phyloP scores from a whole-genome alignment of 2,113 vertebrate genomes.

The Lampris megalopsis region DNA sequence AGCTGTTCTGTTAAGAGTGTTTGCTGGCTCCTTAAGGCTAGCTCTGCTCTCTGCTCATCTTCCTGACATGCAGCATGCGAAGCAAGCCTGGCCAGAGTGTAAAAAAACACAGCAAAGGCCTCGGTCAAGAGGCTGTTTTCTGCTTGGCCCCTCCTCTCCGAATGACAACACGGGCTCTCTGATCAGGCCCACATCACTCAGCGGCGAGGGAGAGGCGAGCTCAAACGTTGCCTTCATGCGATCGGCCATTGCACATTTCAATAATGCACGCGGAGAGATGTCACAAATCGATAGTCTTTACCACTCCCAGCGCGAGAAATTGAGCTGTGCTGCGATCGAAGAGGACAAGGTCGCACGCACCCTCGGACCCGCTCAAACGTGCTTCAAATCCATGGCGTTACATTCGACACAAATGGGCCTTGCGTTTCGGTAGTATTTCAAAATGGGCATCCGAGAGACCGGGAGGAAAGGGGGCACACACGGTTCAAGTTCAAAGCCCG shows the following conservation, averaged over 20 bases:
- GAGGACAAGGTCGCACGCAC: conserved; percentile 53
- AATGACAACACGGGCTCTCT: background rate
- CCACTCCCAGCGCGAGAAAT: conserved; percentile 16
- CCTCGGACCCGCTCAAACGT: conserved; percentile 40
- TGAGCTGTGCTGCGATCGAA: conserved; percentile 23
- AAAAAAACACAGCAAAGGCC: background rate
- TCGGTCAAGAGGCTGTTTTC: background rate
- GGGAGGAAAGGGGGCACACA: conserved; percentile 44
- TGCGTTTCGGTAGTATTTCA: conserved; percentile 47
- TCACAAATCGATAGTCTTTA: conserved; percentile 58
- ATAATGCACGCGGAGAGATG: conserved; percentile 41
- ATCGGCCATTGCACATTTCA: conserved; percentile 40
- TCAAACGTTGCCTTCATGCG: background rate
- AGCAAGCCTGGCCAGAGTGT: background rate
- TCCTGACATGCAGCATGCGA: too few relatives aligned
- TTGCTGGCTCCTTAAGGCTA: too few relatives aligned
- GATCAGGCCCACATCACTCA: background rate
- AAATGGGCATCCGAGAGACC: conserved; percentile 47
- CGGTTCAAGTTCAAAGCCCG: conserved; percentile 73
- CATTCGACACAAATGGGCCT: conserved; percentile 35
- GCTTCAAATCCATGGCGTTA: conserved; percentile 59
- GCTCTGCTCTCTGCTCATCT: too few relatives aligned
- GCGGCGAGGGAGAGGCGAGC: background rate
- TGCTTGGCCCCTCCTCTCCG: background rate
- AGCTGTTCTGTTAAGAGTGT: too few relatives aligned